These are phyloP conservation scores for Hemicordylus capensis DNA, from an alignment of 2,113 vertebrate genomes.

Conservation along the genomic window DNA sequence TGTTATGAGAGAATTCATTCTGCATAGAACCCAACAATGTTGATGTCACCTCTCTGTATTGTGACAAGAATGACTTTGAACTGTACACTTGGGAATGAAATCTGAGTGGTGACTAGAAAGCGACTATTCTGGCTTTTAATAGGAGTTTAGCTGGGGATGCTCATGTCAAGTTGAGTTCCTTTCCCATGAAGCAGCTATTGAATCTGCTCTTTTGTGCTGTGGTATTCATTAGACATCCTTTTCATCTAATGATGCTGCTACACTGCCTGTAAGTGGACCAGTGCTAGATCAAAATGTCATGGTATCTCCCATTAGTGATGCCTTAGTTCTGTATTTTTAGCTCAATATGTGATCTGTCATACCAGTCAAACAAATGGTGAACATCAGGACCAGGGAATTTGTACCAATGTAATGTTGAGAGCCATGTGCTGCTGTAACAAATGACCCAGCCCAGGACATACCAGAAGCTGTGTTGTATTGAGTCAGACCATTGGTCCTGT, in stretches of 20 bases:
- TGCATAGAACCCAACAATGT: conserved; percentile 14
- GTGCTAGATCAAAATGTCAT: conserved; percentile 13
- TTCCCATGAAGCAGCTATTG: neutral
- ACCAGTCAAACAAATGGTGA: neutral
- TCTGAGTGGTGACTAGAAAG: conserved; percentile 16
- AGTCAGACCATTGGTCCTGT: neutral
- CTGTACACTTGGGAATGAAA: neutral
- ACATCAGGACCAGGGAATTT: too few species aligned
- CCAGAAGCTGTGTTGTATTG: too few species aligned
- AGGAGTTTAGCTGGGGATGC: neutral
- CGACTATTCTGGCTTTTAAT: neutral
- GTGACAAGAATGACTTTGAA: conserved; percentile 38
- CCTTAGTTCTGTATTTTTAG: neutral
- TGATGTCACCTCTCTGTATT: conserved; percentile 5
- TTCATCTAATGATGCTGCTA: neutral
- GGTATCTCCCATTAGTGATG: neutral
- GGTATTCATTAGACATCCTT: neutral
- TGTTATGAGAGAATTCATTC: conserved; percentile 16
- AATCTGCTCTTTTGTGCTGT: neutral
- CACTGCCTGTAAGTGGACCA: neutral
- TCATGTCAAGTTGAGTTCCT: conserved; percentile 11
- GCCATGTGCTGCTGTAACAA: too few species aligned
- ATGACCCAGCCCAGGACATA: too few species aligned
- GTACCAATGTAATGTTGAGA: neutral
- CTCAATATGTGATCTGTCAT: neutral